Base-by-base conservation (phyloP, 2,113 vertebrate genomes). In the Sigmodon hispidus region DNA sequence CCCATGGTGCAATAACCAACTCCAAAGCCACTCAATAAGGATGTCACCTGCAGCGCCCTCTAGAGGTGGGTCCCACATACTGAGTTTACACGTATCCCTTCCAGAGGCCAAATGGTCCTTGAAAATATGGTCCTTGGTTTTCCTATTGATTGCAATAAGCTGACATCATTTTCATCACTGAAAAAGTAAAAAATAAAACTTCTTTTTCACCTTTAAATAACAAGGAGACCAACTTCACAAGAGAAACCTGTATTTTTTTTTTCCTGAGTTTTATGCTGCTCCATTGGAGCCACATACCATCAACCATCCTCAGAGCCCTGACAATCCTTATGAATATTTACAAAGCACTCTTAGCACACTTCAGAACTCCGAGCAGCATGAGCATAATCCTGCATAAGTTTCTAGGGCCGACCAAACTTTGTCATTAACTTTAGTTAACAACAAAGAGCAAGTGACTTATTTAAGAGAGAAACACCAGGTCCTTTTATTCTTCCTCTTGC, bases 341-440 rank as follows among this genome's bases (percentile, higher is more conserved):
- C 31, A 17, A 95, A 70, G 45, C 36, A 43, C 40, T 24, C 4
- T 40, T 29, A 61, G 50, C 15, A 57, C 70, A 81, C 5, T 95
- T 55, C 70, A 15, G 52, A 76, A 85, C 22, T 0, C 15, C 17
- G 1, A 11, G 24, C 2, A 94, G 12, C 3, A 12, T 1, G n/a
- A 13, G 83, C 57, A 48, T 61, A 12, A 63, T 80, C 87, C 72
- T 57, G 61, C 55, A 67, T 45, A 86, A 77, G 40, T 91, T 93
- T 91, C 72, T 43, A 87, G 92, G 48, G 40, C 26, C 34, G 65
- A 52, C 92, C 90, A n/a, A 90, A 95, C 94, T 92, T 75, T 29
- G 55, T 16, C 77, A 69, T 95, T 92, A 95, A 88, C 94, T 94
- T 98, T 97, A 96, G 61, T 98, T 95, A 97, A 97, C 89, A 93